phyloP scores from a whole-genome alignment of 30 jellyfish, hydroid and myxozoan species.

The Sanderia malayensis region DNA sequence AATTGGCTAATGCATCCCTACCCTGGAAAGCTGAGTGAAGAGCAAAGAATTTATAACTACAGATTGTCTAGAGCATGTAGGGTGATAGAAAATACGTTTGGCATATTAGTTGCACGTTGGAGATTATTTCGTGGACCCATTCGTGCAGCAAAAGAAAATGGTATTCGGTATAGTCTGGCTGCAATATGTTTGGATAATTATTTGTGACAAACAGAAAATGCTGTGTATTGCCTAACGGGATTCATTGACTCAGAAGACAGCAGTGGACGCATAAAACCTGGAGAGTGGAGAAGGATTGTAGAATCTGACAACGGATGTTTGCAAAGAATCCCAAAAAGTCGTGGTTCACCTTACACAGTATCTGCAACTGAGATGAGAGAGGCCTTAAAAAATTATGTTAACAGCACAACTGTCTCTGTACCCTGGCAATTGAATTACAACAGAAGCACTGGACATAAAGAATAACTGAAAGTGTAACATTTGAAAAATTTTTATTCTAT shows the following conservation, averaged over 20 bases:
- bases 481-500: background rate
- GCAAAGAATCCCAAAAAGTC: background rate
- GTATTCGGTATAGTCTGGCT: constrained; percentile 18
- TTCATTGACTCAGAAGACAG: constrained; percentile 60
- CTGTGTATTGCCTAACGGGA: constrained; percentile 50
- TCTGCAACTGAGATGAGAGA: constrained; percentile 31
- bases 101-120: constrained; percentile 34
- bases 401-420: constrained; percentile 33
- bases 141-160: constrained; percentile 28
- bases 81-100: constrained; percentile 30
- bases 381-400: constrained; percentile 22
- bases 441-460: constrained; percentile 38
- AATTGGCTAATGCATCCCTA: constrained; percentile 61
- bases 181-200: constrained; percentile 44
- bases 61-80: constrained; percentile 29
- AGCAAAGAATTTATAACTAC: constrained; percentile 50
- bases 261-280: constrained; percentile 34
- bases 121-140: constrained; percentile 33
- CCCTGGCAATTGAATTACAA: constrained; percentile 45
- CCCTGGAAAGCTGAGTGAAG: constrained; percentile 45
- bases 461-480: background rate
- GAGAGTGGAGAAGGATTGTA: constrained; percentile 53
- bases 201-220: constrained; percentile 54
- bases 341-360: constrained; percentile 17
- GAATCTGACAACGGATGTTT: constrained; percentile 27